Base-by-base conservation (phyloP, 2,113 vertebrate genomes). In the Solenodon paradoxus region DNA sequence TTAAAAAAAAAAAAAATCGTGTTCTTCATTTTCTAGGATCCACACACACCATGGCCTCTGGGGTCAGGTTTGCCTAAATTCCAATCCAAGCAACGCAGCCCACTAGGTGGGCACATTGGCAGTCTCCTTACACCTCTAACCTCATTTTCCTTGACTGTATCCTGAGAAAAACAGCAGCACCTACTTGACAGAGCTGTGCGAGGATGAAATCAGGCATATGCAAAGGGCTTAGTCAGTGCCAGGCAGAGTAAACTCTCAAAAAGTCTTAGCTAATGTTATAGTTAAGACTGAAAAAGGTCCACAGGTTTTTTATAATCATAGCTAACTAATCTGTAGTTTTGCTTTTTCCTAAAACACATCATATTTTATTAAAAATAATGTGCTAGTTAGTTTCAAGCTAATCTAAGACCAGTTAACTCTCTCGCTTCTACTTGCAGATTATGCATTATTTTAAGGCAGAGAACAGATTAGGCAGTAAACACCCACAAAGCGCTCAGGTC, bases 321-420 rank as follows among this genome's bases (percentile, higher is more conserved):
- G 59, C 69, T 87, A 83, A 86, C 59, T 85, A 92, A 82, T 68
- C 82, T 47, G 71, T 40, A 38, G 35, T 40, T 47, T 47, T 55
- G 38, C 59, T 42, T 82, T 38, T 20, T 30, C 17, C 35, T 22
- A 35, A 92, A 96, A 71, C 64, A 80, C 45, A 94, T 49, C 22
- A 42, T 7, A 47, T 95, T 95, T 96, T 95, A 97, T 96, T 95
- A 95, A 97, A 97, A 97, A 96, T 59, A 96, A 96, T 88, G 92
- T 90, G 94, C 80, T 94, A 40, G 71, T 88, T 94, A 40, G 71
- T 88, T 95, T 80, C 94, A 93, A 95, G 95, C 92, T 84, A 80
- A 96, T 92, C 94, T 92, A 93, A 91, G 87, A 81, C 87, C 92
- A 93, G 95, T 93, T 80, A 95, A 92, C 53, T 92, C 53, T 92